Conservation (phyloP, 2,113 vertebrate species). For the Theristicus caerulescens region DNA sequence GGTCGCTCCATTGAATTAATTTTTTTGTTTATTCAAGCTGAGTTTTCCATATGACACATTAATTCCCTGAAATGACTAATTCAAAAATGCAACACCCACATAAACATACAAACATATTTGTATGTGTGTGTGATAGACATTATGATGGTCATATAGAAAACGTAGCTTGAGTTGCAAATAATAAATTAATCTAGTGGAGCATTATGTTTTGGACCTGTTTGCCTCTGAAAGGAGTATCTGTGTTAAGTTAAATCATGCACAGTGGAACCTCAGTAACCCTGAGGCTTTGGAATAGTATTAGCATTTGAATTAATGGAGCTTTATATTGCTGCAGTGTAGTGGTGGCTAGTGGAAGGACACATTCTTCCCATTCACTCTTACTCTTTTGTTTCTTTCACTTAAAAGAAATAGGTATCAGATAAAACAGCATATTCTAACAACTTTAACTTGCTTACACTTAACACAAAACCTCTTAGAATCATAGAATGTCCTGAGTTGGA, state of each 20-base stretch:
- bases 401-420: neutral
- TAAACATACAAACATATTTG: neutral
- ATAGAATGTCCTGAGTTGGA: no score
- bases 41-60: neutral
- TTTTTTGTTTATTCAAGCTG: neutral
- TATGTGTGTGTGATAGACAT: neutral
- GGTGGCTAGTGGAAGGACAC: neutral
- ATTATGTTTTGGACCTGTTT: neutral
- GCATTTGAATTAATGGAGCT: neutral
- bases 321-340: neutral
- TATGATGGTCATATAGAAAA: neutral
- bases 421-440: neutral
- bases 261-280: neutral
- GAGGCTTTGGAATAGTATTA: neutral
- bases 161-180: neutral
- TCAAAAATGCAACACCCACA: neutral
- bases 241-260: neutral
- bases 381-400: neutral
- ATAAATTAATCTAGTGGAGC: neutral
- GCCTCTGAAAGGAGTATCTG: neutral
- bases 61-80: slow-evolving; percentile 9
- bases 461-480: neutral
- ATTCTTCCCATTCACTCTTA: neutral
- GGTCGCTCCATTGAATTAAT: neutral
- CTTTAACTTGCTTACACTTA: neutral